A percentile compares a stretch with the other conserved stretches of the same genome.
Evolutionary conservation across 2,113 vertebrate genomes (phyloP).

Genomic region (Phaethornis superciliosus): DNA sequence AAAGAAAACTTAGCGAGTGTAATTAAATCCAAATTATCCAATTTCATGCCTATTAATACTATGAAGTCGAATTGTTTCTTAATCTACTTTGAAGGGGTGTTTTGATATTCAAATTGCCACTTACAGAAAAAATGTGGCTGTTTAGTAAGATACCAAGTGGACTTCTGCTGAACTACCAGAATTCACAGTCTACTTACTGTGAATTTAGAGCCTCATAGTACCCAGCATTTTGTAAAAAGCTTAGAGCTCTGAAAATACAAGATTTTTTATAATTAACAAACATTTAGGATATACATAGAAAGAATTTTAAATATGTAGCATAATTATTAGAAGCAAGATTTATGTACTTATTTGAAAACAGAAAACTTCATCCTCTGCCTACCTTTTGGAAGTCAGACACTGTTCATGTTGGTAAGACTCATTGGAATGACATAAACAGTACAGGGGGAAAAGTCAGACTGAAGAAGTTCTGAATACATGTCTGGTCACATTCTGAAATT

Average conservation of each 20-base stretch:
- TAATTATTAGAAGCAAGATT: not conserved
- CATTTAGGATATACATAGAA: not conserved
- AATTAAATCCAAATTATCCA: conserved; percentile 75
- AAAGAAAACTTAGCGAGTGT: conserved; percentile 48
- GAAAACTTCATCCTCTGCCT: not conserved
- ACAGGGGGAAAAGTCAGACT: not conserved
- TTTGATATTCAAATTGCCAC: conserved; percentile 67
- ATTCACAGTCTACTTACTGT: not conserved
- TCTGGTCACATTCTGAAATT: not conserved
- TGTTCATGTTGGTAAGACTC: not conserved
- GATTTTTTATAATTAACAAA: not conserved
- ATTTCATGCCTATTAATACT: conserved; percentile 71
- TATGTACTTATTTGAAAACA: not conserved
- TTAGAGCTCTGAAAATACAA: not conserved
- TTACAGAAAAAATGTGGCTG: conserved; percentile 38
- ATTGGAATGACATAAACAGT: not conserved
- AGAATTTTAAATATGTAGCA: not conserved
- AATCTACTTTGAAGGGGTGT: conserved; percentile 67
- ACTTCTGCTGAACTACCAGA: conserved; percentile 31
- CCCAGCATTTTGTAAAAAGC: not conserved
- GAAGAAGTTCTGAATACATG: not conserved
- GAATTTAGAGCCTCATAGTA: not conserved
- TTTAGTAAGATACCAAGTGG: conserved; percentile 43
- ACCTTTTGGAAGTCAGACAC: not conserved
- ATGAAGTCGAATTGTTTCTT: conserved; percentile 66